These are phyloP conservation scores for Benitochromis conjunctus DNA, from an alignment of 2,113 vertebrate genomes.

Conservation along the genomic window DNA sequence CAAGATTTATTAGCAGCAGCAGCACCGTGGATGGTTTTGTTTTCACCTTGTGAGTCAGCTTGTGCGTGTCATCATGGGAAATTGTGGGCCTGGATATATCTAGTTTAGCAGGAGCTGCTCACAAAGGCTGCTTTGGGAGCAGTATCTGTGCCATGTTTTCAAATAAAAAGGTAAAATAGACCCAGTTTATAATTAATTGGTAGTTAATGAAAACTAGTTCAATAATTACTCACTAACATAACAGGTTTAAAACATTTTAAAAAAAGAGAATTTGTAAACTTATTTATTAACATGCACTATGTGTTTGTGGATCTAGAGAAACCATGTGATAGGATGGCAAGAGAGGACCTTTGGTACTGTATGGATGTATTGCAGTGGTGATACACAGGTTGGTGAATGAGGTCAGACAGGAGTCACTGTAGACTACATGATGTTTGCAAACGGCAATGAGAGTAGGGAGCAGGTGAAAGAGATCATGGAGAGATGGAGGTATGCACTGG, in stretches of 20 bases:
- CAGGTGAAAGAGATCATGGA: too few relatives aligned
- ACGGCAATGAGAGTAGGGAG: too few relatives aligned
- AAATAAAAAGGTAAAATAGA: fast-evolving
- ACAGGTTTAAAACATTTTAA: fast-evolving
- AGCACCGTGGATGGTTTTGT: not conserved
- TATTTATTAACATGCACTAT: too few relatives aligned
- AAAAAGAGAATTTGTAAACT: too few relatives aligned
- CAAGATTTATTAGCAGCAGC: not conserved
- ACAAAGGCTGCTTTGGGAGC: not conserved
- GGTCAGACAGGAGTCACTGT: too few relatives aligned
- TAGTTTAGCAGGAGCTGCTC: not conserved
- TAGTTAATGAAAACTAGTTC: not conserved
- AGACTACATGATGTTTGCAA: too few relatives aligned
- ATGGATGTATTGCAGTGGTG: too few relatives aligned
- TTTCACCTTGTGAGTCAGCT: not conserved
- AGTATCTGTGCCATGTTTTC: not conserved
- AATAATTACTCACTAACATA: not conserved
- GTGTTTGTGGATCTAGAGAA: too few relatives aligned
- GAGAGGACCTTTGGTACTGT: too few relatives aligned
- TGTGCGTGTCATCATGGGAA: not conserved
- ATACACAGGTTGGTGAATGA: too few relatives aligned
- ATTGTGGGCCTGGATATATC: not conserved
- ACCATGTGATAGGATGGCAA: too few relatives aligned
- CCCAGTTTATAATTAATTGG: not conserved
- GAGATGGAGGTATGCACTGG: too few relatives aligned